Conservation (phyloP, 2,113 vertebrate genomes). For the Verasper variegatus region DNA sequence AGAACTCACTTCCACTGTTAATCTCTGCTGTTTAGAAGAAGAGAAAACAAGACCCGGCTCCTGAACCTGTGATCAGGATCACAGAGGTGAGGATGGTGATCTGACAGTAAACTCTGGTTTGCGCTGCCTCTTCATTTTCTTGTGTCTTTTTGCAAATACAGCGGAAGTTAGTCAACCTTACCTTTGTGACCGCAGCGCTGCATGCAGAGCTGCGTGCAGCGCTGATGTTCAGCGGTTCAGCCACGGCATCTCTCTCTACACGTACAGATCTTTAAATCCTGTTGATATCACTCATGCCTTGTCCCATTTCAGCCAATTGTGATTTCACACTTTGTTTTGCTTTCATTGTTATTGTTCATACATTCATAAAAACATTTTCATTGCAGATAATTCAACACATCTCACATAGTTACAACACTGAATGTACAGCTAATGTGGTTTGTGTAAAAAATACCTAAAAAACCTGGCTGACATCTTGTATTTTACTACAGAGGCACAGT, state of each 20-base stretch:
- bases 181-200: slow-evolving; percentile 65
- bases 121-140: background rate
- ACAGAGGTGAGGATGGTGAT: slow-evolving; percentile 70
- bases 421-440: slow-evolving; percentile 52
- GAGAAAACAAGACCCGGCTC: slow-evolving; percentile 81
- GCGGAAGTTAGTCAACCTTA: slow-evolving; percentile 70
- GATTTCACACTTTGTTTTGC: background rate
- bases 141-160: slow-evolving; percentile 33
- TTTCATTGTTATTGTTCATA: background rate
- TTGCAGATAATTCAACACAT: background rate
- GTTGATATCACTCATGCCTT: background rate
- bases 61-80: slow-evolving; percentile 67
- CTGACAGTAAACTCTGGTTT: background rate
- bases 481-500: slow-evolving; percentile 57
- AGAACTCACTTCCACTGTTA: too few species aligned
- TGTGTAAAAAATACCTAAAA: slow-evolving; percentile 5
- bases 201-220: slow-evolving; percentile 40
- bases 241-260: background rate
- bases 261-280: background rate
- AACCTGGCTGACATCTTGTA: slow-evolving; percentile 56
- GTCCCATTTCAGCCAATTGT: background rate
- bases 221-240: slow-evolving; percentile 17
- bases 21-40: slow-evolving; percentile 80
- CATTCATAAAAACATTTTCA: background rate
- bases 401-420: too few species aligned